These are phyloP conservation scores for Gulo gulo DNA, from an alignment of 2,113 vertebrate species.

Conservation along the genomic window DNA sequence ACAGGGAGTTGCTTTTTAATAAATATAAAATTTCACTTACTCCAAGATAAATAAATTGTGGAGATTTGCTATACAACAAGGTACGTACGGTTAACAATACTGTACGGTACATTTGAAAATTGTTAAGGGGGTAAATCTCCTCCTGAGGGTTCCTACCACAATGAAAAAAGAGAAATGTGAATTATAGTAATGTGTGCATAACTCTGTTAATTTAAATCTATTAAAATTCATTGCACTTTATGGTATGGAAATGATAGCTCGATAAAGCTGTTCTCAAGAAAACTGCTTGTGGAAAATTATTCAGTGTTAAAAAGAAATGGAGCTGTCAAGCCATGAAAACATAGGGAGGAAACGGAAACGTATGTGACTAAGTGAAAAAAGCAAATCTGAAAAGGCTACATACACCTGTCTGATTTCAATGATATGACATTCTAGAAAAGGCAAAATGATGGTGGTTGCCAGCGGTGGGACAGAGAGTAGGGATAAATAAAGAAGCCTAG, in stretches of 20 bases:
- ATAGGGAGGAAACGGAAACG: not conserved
- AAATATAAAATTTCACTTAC: not conserved
- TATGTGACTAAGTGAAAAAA: not conserved
- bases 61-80: not conserved
- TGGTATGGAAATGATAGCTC: not conserved
- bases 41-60: not conserved
- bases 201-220: not conserved
- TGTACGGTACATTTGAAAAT: not conserved
- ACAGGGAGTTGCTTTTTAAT: not conserved
- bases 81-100: not conserved
- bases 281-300: not conserved
- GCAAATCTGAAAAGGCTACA: not conserved
- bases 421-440: not conserved
- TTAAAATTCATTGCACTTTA: constrained; percentile 1
- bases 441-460: not conserved
- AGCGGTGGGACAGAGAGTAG: not conserved
- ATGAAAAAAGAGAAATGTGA: not conserved
- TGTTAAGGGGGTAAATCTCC: not conserved
- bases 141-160: not conserved
- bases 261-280: not conserved
- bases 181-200: not conserved
- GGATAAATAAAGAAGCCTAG: not conserved
- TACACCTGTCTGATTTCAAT: not conserved
- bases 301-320: not conserved
- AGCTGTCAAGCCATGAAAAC: not conserved